A percentile compares a stretch with the other conserved stretches of the same genome.
These are phyloP conservation scores for Protodeltote pygarga DNA, from an alignment of 2,888 invertebrate genomes.

Conservation along the genomic window DNA sequence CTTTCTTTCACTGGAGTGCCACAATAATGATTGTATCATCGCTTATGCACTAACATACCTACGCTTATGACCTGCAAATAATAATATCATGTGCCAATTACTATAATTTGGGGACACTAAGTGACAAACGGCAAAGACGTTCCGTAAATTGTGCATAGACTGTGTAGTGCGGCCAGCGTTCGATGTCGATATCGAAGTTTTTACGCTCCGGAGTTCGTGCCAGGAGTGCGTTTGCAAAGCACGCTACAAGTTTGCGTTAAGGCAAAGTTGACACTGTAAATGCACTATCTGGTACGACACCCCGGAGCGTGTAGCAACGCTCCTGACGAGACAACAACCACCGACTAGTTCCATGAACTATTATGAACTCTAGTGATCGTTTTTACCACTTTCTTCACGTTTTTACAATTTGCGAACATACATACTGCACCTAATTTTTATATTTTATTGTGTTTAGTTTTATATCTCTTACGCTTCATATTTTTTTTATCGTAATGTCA, in stretches of 20 bases:
- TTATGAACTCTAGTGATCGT: constrained; percentile 73
- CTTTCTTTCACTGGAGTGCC: no score
- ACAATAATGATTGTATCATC: constrained; percentile 34
- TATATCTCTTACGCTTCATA: constrained; percentile 38
- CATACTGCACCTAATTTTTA: constrained; percentile 32
- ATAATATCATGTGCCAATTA: constrained; percentile 37
- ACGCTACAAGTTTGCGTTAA: constrained; percentile 82
- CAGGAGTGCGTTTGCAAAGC: constrained; percentile 99
- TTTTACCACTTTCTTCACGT: no score
- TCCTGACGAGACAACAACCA: constrained; percentile 69
- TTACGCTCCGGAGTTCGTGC: constrained; percentile 95
- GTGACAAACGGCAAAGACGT: constrained; percentile 74
- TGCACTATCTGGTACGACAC: constrained; percentile 99
- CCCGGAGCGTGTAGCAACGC: constrained; percentile 88
- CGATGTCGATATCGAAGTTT: constrained; percentile 71
- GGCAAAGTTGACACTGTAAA: constrained; percentile 94
- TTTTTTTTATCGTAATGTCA: constrained; percentile 37
- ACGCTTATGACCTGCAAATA: constrained; percentile 34
- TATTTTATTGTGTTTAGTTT: constrained; percentile 37
- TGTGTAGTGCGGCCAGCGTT: constrained; percentile 70
- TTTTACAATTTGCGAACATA: constrained; percentile 29
- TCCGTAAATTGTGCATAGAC: constrained; percentile 72
- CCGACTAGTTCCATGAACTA: constrained; percentile 61
- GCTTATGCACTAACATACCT: constrained; percentile 48
- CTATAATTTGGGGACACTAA: constrained; percentile 56